Percentiles rank a stretch among this genome's conserved stretches.
These are phyloP conservation scores for Halcyon malimbica DNA, from an alignment of 2,113 vertebrate genomes.

Conservation along the genomic window DNA sequence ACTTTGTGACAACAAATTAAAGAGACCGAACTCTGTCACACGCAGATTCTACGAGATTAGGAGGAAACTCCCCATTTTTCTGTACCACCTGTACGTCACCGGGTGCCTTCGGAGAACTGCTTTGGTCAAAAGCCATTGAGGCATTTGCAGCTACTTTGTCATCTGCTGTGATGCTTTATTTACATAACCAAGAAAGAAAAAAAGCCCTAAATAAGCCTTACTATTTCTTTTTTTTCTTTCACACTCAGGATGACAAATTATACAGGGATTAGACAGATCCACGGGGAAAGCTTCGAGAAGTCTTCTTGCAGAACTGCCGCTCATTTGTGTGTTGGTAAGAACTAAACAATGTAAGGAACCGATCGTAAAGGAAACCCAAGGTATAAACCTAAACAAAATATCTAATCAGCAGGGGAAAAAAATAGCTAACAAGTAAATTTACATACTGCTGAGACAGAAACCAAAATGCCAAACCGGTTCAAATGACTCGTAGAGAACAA, in stretches of 20 bases:
- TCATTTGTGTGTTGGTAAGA: not conserved
- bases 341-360: not conserved
- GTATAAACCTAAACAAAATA: not conserved
- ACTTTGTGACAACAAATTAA: not conserved
- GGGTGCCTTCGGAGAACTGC: not conserved
- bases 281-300: not conserved
- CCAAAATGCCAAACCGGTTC: not conserved
- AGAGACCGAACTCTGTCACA: not conserved
- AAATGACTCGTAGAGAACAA: not conserved
- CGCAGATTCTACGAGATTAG: fast-evolving
- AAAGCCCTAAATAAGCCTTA: not conserved
- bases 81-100: not conserved
- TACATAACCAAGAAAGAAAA: not conserved
- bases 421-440: not conserved
- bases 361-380: not conserved
- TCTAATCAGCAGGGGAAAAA: not conserved
- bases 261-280: not conserved
- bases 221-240: too few relatives aligned
- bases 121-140: not conserved
- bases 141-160: not conserved
- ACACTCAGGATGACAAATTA: not conserved
- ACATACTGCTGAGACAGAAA: slow-evolving; percentile 6
- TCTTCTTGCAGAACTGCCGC: not conserved
- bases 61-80: not conserved
- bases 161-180: not conserved